Conservation (phyloP, 2,113 vertebrate genomes). For the Chionis minor region DNA sequence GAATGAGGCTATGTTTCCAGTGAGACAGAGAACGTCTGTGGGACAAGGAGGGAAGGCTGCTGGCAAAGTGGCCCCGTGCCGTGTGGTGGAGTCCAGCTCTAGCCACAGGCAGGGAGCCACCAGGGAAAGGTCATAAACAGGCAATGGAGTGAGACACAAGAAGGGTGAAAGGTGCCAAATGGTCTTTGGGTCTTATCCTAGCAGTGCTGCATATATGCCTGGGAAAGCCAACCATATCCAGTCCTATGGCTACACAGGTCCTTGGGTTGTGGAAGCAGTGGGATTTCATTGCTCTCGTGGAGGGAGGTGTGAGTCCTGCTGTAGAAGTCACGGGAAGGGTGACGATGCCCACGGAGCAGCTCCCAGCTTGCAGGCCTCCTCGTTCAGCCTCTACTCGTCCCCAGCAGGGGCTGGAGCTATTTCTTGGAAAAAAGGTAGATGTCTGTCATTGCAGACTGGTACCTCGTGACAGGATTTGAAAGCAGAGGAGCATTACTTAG, state of each 20-base stretch:
- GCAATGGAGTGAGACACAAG: not conserved
- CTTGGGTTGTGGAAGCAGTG: fast-evolving
- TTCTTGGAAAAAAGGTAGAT: not conserved
- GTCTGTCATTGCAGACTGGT: not conserved
- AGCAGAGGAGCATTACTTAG: not conserved
- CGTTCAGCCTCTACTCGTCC: fast-evolving
- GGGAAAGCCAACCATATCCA: not conserved
- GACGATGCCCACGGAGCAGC: fast-evolving
- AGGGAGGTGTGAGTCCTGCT: not conserved
- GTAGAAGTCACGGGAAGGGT: not conserved
- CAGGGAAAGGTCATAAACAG: not conserved
- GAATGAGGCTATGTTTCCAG: not conserved
- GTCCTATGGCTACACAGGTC: not conserved
- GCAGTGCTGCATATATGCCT: not conserved
- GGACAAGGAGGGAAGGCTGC: not conserved
- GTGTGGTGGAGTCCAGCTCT: not conserved
- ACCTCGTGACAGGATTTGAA: not conserved
- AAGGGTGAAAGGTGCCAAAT: not conserved
- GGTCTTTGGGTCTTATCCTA: not conserved
- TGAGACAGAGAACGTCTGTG: not conserved
- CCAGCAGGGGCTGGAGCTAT: not conserved
- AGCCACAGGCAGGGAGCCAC: not conserved
- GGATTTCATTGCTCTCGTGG: not conserved
- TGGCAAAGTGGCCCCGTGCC: not conserved
- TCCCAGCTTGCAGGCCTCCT: not conserved